phyloP scores from a whole-genome alignment of 2,888 invertebrate species.

The Herminia tarsipennalis region DNA sequence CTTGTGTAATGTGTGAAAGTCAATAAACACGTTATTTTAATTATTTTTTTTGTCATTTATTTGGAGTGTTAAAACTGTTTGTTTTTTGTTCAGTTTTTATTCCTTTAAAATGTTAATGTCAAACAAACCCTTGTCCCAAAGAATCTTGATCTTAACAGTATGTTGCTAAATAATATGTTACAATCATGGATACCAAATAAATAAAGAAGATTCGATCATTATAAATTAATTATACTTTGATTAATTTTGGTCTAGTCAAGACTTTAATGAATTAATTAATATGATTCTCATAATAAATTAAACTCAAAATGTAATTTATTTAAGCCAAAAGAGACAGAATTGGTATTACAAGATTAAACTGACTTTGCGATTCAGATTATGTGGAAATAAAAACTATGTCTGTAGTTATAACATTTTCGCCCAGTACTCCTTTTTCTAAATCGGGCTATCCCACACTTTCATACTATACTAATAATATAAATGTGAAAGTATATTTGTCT shows the following conservation, averaged over 20 bases:
- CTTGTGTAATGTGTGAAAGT: constrained; percentile 27
- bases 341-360: too few relatives aligned
- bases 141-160: constrained; percentile 4
- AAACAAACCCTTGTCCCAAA: constrained; percentile 10
- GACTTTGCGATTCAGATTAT: too few relatives aligned
- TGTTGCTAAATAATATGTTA: constrained; percentile 7
- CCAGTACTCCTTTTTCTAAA: too few relatives aligned
- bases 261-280: constrained; percentile 1
- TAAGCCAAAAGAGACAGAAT: not conserved
- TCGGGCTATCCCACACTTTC: too few relatives aligned
- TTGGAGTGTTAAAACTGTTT: constrained; percentile 4
- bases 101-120: not conserved
- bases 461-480: too few relatives aligned
- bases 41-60: constrained; percentile 4
- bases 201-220: not conserved
- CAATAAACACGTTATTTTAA: constrained; percentile 34
- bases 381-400: too few relatives aligned
- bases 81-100: constrained; percentile 1
- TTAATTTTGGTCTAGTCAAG: constrained; percentile 10
- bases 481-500: too few relatives aligned
- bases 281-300: constrained; percentile 4
- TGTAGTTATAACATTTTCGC: too few relatives aligned
- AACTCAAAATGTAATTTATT: not conserved
- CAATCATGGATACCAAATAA: constrained; percentile 5
- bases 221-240: constrained; percentile 3